Conservation (phyloP, 1,140 invertebrate species). For the Tetramorium simillimum region DNA sequence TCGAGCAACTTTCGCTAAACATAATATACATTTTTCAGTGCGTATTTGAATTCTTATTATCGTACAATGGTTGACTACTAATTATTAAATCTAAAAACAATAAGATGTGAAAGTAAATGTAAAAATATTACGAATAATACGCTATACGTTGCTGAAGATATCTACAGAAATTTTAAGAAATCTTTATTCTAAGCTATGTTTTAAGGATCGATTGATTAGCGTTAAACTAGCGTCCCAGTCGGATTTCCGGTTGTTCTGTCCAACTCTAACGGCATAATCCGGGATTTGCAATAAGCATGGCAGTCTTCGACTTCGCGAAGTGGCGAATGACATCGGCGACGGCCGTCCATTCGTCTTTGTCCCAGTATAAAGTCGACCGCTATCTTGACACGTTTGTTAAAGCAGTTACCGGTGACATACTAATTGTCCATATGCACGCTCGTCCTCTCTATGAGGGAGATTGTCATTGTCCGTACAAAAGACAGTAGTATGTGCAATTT, state of each 20-base stretch:
- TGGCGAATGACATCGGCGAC: conserved; percentile 45
- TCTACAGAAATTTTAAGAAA: background rate
- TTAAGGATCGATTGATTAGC: background rate
- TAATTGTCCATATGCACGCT: conserved; percentile 61
- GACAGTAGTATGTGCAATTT: background rate
- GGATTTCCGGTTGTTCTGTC: conserved; percentile 1
- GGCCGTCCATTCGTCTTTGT: conserved; percentile 68
- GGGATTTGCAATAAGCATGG: background rate
- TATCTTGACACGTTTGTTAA: conserved; percentile 70
- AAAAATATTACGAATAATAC: background rate
- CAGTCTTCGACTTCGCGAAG: conserved; percentile 3
- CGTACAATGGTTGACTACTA: background rate
- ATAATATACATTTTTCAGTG: background rate
- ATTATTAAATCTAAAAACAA: background rate
- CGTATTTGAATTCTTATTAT: background rate
- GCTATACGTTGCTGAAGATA: background rate
- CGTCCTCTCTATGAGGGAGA: conserved; percentile 17
- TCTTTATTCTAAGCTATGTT: background rate
- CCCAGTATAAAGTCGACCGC: conserved; percentile 65
- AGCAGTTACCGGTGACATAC: conserved; percentile 60
- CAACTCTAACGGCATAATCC: background rate
- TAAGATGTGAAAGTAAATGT: background rate
- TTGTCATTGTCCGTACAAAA: conserved; percentile 26
- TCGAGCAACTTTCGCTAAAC: background rate
- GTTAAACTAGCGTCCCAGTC: background rate